These are phyloP conservation scores for Nomada ferruginata DNA, from an alignment of 2,888 invertebrate species.

Conservation along the genomic window DNA sequence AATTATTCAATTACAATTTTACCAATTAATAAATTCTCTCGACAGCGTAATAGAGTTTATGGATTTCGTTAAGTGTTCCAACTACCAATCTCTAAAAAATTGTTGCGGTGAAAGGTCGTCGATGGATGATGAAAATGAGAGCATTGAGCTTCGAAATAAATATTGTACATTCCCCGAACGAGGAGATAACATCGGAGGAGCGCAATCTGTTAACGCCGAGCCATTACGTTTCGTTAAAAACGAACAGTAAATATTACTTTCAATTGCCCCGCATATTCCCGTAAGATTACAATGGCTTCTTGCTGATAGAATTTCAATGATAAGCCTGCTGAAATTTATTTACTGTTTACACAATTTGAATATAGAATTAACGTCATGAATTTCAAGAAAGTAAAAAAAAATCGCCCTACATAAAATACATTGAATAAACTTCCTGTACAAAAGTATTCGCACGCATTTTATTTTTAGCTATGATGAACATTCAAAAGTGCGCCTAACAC, in stretches of 20 bases:
- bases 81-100: slow-evolving; percentile 36
- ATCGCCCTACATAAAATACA: too few relatives aligned
- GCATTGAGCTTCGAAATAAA: slow-evolving; percentile 29
- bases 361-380: too few relatives aligned
- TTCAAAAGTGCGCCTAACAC: slow-evolving; percentile 16
- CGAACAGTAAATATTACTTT: slow-evolving; percentile 43
- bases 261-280: not conserved
- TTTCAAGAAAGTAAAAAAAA: too few relatives aligned
- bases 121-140: slow-evolving; percentile 37
- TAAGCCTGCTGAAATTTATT: too few relatives aligned
- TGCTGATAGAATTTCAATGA: too few relatives aligned
- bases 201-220: slow-evolving; percentile 20
- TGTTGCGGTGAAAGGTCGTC: slow-evolving; percentile 52
- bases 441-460: not conserved
- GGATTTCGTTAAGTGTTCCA: slow-evolving; percentile 58
- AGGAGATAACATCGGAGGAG: slow-evolving; percentile 34
- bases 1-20: slow-evolving; percentile 5
- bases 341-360: too few relatives aligned
- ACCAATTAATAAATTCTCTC: slow-evolving; percentile 16
- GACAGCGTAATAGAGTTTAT: slow-evolving; percentile 40
- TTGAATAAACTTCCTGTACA: not conserved
- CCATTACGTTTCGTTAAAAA: slow-evolving; percentile 21
- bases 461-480: slow-evolving; percentile 43
- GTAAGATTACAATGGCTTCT: not conserved
- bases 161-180: slow-evolving; percentile 26